Percentiles rank a stretch among this genome's conserved stretches.
These are phyloP conservation scores for Oenanthe oenanthe DNA, from an alignment of 2,113 vertebrate species.

Conservation along the genomic window DNA sequence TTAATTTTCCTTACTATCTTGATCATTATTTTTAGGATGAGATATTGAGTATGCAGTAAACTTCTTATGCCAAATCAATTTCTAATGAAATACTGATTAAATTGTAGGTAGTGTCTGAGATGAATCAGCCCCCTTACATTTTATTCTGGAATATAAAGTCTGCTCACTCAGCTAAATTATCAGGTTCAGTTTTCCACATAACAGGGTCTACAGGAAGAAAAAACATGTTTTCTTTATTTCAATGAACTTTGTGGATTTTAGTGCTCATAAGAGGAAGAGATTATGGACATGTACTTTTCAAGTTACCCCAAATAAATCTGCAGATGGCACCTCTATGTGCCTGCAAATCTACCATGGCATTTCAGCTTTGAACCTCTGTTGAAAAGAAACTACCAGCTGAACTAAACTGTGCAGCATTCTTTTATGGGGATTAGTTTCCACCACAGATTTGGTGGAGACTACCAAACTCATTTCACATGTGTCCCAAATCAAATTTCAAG, in stretches of 20 bases:
- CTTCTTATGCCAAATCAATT: not conserved
- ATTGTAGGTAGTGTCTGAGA: not conserved
- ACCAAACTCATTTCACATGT: constrained; percentile 32
- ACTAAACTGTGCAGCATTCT: not conserved
- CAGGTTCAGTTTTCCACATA: constrained; percentile 1
- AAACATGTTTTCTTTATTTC: not conserved
- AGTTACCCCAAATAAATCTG: not conserved
- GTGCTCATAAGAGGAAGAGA: constrained; percentile 18
- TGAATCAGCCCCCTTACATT: not conserved
- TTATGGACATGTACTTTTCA: not conserved
- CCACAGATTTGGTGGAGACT: not conserved
- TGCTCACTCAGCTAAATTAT: not conserved
- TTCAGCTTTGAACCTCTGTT: not conserved
- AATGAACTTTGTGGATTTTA: not conserved
- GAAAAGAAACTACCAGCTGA: not conserved
- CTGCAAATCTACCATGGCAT: not conserved
- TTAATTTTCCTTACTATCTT: not conserved
- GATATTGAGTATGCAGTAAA: not conserved
- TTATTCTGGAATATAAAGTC: not conserved
- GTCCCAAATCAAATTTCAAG: constrained; percentile 23
- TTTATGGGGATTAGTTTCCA: not conserved
- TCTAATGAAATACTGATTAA: not conserved
- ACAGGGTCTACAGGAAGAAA: constrained; percentile 13
- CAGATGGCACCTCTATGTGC: not conserved
- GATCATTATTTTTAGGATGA: not conserved